A percentile compares a stretch with the other conserved stretches of the same genome.
These are phyloP conservation scores for Pachypsylla venusta DNA, from an alignment of 1,140 invertebrate species.

Conservation along the genomic window DNA sequence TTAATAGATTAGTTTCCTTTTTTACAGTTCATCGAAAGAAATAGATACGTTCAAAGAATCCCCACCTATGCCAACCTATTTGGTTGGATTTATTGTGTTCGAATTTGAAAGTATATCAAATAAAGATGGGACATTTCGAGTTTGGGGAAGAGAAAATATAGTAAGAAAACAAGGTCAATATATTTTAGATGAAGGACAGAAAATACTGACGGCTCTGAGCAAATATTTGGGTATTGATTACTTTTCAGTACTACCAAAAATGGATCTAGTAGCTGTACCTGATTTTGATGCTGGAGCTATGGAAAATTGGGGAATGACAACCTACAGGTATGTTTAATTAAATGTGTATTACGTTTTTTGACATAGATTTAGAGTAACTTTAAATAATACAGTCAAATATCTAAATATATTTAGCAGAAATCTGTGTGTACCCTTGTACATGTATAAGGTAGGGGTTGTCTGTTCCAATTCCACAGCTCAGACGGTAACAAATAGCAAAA, in stretches of 20 bases:
- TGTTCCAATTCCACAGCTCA: too few species aligned
- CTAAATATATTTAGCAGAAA: too few species aligned
- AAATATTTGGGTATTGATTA: slow-evolving; percentile 20
- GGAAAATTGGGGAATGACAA: slow-evolving; percentile 64
- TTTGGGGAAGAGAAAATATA: slow-evolving; percentile 52
- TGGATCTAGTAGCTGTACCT: slow-evolving; percentile 51
- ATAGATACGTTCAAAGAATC: slow-evolving; percentile 41
- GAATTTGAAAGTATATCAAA: slow-evolving; percentile 36
- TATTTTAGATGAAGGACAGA: slow-evolving; percentile 32
- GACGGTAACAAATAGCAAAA: too few species aligned
- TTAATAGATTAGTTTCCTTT: too few species aligned
- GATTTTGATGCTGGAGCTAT: slow-evolving; percentile 69
- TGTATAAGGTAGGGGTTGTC: too few species aligned
- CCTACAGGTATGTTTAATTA: slow-evolving; percentile 39
- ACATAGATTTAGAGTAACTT: too few species aligned
- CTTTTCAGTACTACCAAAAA: slow-evolving; percentile 28
- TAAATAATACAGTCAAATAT: too few species aligned
- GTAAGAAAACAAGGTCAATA: slow-evolving; percentile 26
- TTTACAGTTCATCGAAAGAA: slow-evolving; percentile 4
- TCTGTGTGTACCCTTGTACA: too few species aligned
- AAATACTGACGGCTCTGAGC: slow-evolving; percentile 25
- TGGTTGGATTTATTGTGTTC: slow-evolving; percentile 52
- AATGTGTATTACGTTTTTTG: too few species aligned
- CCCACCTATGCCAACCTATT: slow-evolving; percentile 60
- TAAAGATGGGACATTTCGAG: slow-evolving; percentile 39